These are phyloP conservation scores for Parotia lawesii DNA, from an alignment of 2,113 vertebrate genomes.

Conservation along the genomic window DNA sequence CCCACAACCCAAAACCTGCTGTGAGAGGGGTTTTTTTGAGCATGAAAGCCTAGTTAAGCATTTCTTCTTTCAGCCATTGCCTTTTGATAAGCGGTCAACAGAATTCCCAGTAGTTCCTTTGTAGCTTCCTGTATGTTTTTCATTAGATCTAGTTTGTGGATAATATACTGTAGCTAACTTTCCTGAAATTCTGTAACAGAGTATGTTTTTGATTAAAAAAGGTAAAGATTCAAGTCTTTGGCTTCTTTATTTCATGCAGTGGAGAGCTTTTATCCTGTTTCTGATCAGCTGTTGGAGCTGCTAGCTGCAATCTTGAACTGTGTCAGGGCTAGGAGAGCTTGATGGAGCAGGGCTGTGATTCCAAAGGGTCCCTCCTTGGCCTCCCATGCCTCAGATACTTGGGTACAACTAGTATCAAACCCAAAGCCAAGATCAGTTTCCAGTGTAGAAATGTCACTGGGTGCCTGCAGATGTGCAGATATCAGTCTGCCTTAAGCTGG, in stretches of 20 bases:
- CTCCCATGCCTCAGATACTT: neutral
- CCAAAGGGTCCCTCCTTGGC: neutral
- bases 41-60: neutral
- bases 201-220: slow-evolving; percentile 76
- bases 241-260: neutral
- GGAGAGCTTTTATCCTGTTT: neutral
- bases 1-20: neutral
- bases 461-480: neutral
- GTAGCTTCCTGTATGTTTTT: slow-evolving; percentile 64
- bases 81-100: slow-evolving; percentile 43
- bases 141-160: slow-evolving; percentile 67
- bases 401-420: neutral
- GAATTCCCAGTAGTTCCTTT: slow-evolving; percentile 57
- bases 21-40: neutral
- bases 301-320: neutral
- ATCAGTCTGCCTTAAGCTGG: neutral
- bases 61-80: slow-evolving; percentile 10
- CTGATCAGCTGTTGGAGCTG: neutral
- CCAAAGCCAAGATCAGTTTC: neutral
- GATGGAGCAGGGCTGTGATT: neutral
- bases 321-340: neutral
- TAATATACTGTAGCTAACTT: slow-evolving; percentile 58
- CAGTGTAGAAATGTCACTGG: neutral
- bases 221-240: neutral
- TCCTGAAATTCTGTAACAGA: slow-evolving; percentile 71